Base-by-base conservation (phyloP, 2,888 invertebrate genomes). In the Azorinus chamasolen region DNA sequence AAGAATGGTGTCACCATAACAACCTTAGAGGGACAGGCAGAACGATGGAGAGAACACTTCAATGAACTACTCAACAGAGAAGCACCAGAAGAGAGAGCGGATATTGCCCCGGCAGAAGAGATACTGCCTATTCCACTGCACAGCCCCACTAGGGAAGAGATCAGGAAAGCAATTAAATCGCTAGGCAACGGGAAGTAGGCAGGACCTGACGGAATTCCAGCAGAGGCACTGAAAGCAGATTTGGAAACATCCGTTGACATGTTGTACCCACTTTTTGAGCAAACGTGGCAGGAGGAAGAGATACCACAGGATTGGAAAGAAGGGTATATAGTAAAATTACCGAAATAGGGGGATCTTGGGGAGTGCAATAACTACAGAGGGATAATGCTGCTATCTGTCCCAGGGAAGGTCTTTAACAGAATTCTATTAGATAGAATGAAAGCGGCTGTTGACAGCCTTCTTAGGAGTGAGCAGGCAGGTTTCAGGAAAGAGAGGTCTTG, bases 401-500 rank as follows among this genome's bases (percentile, higher is more conserved):
- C 45, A 8, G 14, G 45, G 16, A 59, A 59, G 25, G 25, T 59
- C n/a, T 24, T 59, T 2, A 24, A 25, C 43, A 4, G 20, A 5
- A 45, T 45, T 16, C 4, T 45, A 18, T 14, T 45, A 14, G 20
- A 45, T 5, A 8, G 59, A 45, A 41, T 59, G 1, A 43, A 5
- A 43, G 22, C 22, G 2, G 18, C 14, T 4, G n/a, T 59, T 12
- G 59, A 59, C 45, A n/a, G 1, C 14, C 27, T 20, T 8, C 46
- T 59, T 22, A 18, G 45, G 18, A 45, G 45, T 16, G 32, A 59
- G 14, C 48, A 61, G 32, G 61, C 61, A 46, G 61, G 50, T 5
- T 61, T 61, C 37, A 61, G 61, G 18, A 48, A 14, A 6, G 20
- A 14, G 5, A 20, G 24, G 22, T 61, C 50, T 2, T 61, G 48